These are phyloP conservation scores for Phylloscopus collybita DNA, from an alignment of 2,797 vertebrate genomes.

Conservation along the genomic window DNA sequence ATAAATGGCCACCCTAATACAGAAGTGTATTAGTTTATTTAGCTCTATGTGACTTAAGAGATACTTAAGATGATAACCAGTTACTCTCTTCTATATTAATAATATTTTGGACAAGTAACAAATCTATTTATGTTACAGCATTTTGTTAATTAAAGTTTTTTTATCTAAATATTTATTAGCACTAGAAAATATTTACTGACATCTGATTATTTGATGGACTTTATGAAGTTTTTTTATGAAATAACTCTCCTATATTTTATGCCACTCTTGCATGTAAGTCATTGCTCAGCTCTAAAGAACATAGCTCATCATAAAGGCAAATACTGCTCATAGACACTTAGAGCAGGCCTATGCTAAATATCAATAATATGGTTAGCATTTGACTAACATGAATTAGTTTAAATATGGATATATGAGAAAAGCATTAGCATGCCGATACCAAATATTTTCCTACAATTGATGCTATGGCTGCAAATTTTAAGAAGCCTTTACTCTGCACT, in stretches of 20 bases:
- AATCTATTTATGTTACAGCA: neutral
- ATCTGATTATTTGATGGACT: neutral
- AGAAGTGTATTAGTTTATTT: neutral
- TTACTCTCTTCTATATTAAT: neutral
- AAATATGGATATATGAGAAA: neutral
- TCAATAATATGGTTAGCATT: neutral
- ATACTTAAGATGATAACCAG: neutral
- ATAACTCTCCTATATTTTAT: neutral
- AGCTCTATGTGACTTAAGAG: neutral
- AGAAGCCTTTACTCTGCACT: neutral
- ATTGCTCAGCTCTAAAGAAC: neutral
- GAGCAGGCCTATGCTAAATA: neutral
- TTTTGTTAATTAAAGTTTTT: neutral
- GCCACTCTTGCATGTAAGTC: neutral
- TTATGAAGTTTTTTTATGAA: neutral
- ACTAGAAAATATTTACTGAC: neutral
- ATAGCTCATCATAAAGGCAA: neutral
- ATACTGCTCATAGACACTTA: neutral
- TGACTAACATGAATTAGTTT: neutral
- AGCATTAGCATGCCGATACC: neutral
- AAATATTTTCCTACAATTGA: neutral
- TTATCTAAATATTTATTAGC: neutral
- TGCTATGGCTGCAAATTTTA: neutral
- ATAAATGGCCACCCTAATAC: neutral
- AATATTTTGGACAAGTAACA: neutral